Base-by-base conservation (phyloP, 2,888 invertebrate species). In the Shargacucullia verbasci region DNA sequence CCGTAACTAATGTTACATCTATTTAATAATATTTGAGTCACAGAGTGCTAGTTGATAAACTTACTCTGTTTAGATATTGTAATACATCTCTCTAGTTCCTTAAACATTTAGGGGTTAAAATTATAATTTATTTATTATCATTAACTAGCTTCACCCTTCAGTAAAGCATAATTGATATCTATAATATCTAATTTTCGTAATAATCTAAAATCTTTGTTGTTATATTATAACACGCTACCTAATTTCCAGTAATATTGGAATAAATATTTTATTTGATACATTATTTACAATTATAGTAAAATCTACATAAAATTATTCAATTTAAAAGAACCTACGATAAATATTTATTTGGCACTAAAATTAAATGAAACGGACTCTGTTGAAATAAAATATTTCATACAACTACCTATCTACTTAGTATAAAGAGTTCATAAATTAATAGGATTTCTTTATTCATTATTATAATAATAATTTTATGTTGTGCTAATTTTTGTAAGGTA, bases 291-390 rank as follows among this genome's bases (percentile, higher is more conserved):
- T 52, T 57, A 47, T 46, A 38, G 37, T 63, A 45, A 60, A 52
- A 45, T 52, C 59, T 76, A 76, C 38, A 55, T 64, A 67, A 62
- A n/a, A 66, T 59, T 61, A 76, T 67, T 76, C 62, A 72, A 75
- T 71, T 72, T 68, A 63, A 59, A 74, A 69, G 53, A 58, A 37
- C 61, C 78, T 76, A 80, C 63, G 65, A 60, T 75, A 68, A 69
- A 60, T 69, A 77, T 68, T 80, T 72, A 63, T 68, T 84, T 84
- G 84, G 84, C 84, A 84, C 84, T 81, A 82, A 66, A 53, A 59
- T 56, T 56, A 53, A 73, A 65, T 69, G 50, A 69, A 75, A 76
- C 68, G 69, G 70, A 72, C 62, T 64, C 65, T 59, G 15, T 55
- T 62, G n/a, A 38, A 76, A 68, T 65, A 65, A 74, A 69, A 72